Conservation (phyloP, 2,888 invertebrate genomes). For the Drosophila atripex region DNA sequence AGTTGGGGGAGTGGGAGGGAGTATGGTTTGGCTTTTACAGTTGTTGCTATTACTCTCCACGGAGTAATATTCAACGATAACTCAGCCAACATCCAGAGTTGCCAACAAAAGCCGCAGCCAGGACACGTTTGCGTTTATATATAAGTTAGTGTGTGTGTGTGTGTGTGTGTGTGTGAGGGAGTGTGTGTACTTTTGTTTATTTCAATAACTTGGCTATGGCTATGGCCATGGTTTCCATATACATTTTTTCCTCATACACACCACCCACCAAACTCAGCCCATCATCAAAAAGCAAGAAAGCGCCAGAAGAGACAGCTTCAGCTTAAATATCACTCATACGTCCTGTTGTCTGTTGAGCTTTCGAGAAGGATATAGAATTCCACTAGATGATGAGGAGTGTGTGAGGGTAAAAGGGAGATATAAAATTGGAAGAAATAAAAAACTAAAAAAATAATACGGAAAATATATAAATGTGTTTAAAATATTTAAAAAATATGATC, state of each 20-base stretch:
- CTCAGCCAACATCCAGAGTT: slow-evolving; percentile 51
- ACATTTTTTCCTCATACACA: slow-evolving; percentile 8
- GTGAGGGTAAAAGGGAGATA: not conserved
- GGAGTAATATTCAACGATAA: slow-evolving; percentile 77
- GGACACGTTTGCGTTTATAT: slow-evolving; percentile 39
- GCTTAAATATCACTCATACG: slow-evolving; percentile 69
- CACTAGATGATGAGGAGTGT: not conserved
- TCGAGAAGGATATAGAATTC: not conserved
- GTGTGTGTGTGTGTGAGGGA: no score
- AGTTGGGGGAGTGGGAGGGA: slow-evolving; percentile 3
- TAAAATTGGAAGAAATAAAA: not conserved
- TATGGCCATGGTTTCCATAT: not conserved
- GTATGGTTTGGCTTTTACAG: slow-evolving; percentile 38
- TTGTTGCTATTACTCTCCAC: slow-evolving; percentile 67
- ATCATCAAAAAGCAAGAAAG: slow-evolving; percentile 2
- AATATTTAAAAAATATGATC: no score
- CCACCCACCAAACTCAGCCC: slow-evolving; percentile 12
- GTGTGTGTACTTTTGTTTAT: slow-evolving; percentile 70
- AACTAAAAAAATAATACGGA: not conserved
- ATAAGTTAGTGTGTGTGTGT: no score
- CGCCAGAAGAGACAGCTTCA: slow-evolving; percentile 10
- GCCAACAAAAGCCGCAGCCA: slow-evolving; percentile 46
- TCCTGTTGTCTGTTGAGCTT: slow-evolving; percentile 53
- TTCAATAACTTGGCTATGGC: slow-evolving; percentile 66
- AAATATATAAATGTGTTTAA: no score